Evolutionary conservation across 2,888 invertebrate genomes (phyloP), one percentile per base, ranked within the genome.

Genomic region (Syrphus vitripennis): DNA sequence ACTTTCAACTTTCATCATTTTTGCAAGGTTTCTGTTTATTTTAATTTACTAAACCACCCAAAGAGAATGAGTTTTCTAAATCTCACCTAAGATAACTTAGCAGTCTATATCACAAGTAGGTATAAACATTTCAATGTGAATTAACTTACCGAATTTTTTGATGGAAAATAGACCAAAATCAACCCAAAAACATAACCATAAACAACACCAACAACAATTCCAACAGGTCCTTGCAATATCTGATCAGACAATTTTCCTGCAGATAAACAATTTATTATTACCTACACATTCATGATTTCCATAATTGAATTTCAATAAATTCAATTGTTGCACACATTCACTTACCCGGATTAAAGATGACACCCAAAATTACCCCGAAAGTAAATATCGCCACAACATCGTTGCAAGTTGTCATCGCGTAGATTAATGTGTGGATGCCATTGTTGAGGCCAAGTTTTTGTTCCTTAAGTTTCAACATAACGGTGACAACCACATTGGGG

Each of bases 321-420:
- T 26, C 45, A 42, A 45, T 21, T 53, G 50, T 57, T 84, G 61
- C 50, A 34, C 40, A n/a, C n/a, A n/a, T n/a, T n/a, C n/a, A 88
- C 88, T 88, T 92, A 95, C 95, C 94, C 88, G 93, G 93, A 61
- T 94, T 93, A 89, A 96, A 95, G 61, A 95, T 94, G 55, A 95
- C 92, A 24, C 95, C 94, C 65, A 95, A 93, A 67, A 94, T 91
- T 40, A 96, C 94, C 21, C 95, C 95, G 91, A 96, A 97, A 3
- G 95, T 92, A 75, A 96, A 95, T 87, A 97, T 95, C 67, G 96
- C 95, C 70, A 96, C 93, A 65, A 97, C 95, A 91, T 96, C 96
- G 90, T 97, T 97, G 79, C 96, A 93, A 82, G 95, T 95, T 50
- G 92, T 92, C 91, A 91, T 91, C 67, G 92, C 92, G 88, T 91